phyloP scores from a whole-genome alignment of 2,888 invertebrate genomes.

The Ormyrus pomaceus region DNA sequence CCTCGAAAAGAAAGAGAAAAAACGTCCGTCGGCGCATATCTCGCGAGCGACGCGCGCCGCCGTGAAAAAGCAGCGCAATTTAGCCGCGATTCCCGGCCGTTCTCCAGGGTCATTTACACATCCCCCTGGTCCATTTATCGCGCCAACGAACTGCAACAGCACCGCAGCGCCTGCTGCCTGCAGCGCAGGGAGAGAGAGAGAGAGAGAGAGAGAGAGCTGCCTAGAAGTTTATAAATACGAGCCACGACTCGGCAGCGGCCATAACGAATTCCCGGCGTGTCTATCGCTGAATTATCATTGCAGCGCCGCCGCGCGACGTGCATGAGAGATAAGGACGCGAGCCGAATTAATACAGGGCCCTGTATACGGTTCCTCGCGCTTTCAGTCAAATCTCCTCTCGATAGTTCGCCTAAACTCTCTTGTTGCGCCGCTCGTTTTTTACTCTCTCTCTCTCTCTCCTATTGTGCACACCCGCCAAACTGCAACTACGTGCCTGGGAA shows the following conservation, averaged over 20 bases:
- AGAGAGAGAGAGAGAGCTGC: too few species aligned
- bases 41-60: too few species aligned
- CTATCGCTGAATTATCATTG: constrained; percentile 43
- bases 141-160: not conserved
- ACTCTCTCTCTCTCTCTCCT: constrained; percentile 1
- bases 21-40: too few species aligned
- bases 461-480: not conserved
- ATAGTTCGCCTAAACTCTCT: constrained; percentile 27
- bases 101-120: constrained; percentile 7
- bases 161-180: too few species aligned
- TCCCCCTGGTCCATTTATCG: constrained; percentile 28
- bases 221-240: too few species aligned
- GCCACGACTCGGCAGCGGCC: not conserved
- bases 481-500: constrained; percentile 43
- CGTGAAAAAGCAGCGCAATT: too few species aligned
- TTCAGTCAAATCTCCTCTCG: constrained; percentile 4
- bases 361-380: constrained; percentile 1
- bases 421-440: not conserved
- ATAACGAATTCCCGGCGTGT: constrained; percentile 49
- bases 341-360: constrained; percentile 22
- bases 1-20: too few species aligned
- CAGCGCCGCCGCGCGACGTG: constrained; percentile 37
- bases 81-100: not conserved
- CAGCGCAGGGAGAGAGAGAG: too few species aligned
- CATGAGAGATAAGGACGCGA: constrained; percentile 61